These are phyloP conservation scores for Dryadula phaetusa DNA, from an alignment of 2,888 invertebrate species.

Conservation along the genomic window DNA sequence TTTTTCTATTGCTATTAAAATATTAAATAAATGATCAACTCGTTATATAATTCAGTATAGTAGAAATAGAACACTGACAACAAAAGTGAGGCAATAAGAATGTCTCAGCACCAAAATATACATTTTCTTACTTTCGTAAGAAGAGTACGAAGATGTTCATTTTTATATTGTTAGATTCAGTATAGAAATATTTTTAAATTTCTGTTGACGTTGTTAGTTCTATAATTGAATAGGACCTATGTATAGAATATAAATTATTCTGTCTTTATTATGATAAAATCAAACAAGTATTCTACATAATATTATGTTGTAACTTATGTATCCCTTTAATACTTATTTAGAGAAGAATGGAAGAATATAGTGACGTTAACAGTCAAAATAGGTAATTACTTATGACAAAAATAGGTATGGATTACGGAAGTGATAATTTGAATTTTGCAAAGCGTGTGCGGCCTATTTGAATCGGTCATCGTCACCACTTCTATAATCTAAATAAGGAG, in stretches of 20 bases:
- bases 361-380: background rate
- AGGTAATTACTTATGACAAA: conserved; percentile 29
- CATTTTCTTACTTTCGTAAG: too few relatives aligned
- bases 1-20: background rate
- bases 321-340: background rate
- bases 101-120: background rate
- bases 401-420: conserved; percentile 71
- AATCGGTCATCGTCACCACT: conserved; percentile 77
- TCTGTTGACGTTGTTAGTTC: too few relatives aligned
- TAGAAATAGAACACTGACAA: background rate
- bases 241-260: background rate
- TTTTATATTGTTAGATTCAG: background rate
- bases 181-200: background rate
- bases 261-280: background rate
- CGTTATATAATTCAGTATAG: background rate
- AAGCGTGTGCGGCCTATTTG: conserved; percentile 65
- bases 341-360: background rate
- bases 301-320: too few relatives aligned
- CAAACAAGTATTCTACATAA: too few relatives aligned
- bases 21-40: background rate
- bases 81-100: conserved; percentile 1
- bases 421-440: conserved; percentile 73
- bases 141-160: too few relatives aligned
- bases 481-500: conserved; percentile 84
- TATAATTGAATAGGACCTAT: background rate